A percentile compares a stretch with the other conserved stretches of the same genome.
These are phyloP conservation scores for Noctua janthina DNA, from an alignment of 2,888 invertebrate species.

Conservation along the genomic window DNA sequence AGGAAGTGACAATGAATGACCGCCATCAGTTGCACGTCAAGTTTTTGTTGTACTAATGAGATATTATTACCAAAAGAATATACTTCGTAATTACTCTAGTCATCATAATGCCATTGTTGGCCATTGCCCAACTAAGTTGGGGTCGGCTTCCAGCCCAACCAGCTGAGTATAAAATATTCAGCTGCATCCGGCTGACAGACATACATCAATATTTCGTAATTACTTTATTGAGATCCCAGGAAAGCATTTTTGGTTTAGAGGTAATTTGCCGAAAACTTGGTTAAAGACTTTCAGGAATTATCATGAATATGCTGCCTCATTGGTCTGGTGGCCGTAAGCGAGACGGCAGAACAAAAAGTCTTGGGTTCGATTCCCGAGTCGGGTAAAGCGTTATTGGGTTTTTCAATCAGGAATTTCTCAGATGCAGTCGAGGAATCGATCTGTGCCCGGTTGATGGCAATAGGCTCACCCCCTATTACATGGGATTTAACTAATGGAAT, in stretches of 20 bases:
- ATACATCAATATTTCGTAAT: background rate
- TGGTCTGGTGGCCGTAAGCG: no score
- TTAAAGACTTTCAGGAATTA: background rate
- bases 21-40: conserved; percentile 54
- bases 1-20: conserved; percentile 71
- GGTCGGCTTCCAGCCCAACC: background rate
- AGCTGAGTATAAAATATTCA: no score
- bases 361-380: background rate
- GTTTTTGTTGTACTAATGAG: conserved; percentile 31
- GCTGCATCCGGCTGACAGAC: no score
- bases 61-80: background rate
- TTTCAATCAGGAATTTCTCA: background rate
- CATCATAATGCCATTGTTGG: background rate
- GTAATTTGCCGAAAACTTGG: background rate
- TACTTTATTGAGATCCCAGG: background rate
- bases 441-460: no score
- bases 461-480: background rate
- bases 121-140: background rate
- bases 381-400: background rate
- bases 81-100: background rate
- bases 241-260: background rate
- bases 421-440: no score
- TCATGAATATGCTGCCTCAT: no score
- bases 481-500: background rate
- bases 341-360: background rate